Evolutionary conservation across 2,113 vertebrate species (phyloP).

Genomic region (Phylloscopus trochilus): DNA sequence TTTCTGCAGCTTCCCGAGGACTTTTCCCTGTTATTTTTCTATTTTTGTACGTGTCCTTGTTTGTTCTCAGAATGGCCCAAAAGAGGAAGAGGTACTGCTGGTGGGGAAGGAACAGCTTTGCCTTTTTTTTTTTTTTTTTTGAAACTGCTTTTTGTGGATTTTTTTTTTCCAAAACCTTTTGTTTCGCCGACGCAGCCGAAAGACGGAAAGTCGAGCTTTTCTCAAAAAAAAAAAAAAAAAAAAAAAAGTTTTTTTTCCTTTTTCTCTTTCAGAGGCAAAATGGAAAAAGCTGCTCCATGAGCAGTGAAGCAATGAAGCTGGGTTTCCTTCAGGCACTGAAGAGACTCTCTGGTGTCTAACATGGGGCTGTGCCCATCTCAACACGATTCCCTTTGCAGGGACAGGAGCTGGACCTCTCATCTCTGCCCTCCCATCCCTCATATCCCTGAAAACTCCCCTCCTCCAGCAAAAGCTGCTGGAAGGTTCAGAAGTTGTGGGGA

Average conservation of each 20-base stretch:
- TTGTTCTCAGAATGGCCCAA: neutral
- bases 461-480: neutral
- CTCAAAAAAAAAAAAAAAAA: neutral
- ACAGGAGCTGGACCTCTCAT: neutral
- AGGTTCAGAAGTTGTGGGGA: neutral
- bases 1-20: neutral
- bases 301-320: neutral
- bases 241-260: neutral
- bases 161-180: neutral
- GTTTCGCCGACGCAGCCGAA: neutral
- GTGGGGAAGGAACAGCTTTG: neutral
- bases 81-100: neutral
- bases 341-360: neutral
- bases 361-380: neutral
- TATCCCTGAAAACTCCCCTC: neutral
- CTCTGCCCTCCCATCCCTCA: neutral
- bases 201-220: neutral
- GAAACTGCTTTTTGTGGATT: neutral
- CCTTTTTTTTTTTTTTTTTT: neutral
- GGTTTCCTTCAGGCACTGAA: neutral
- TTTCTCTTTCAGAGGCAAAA: neutral
- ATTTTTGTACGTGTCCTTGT: neutral
- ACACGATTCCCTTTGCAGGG: fast-evolving
- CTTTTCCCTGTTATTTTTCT: conserved; percentile 5
- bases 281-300: conserved; percentile 1